These are phyloP conservation scores for Hemiscyllium ocellatum DNA, from an alignment of 2,113 vertebrate species.

Conservation along the genomic window DNA sequence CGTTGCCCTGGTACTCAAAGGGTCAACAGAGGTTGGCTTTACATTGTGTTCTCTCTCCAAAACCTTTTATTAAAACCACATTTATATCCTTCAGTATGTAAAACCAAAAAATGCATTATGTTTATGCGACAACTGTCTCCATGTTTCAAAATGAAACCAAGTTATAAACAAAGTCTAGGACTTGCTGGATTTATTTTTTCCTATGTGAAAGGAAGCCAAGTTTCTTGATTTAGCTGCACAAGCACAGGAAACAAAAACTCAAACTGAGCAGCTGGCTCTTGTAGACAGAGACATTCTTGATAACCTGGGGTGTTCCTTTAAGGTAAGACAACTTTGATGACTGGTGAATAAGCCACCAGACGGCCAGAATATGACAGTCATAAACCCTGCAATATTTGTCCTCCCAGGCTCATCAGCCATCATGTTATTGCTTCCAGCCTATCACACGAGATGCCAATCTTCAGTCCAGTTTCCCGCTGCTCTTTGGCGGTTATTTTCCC, in stretches of 20 bases:
- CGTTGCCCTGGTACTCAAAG: not conserved
- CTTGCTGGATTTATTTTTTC: constrained; percentile 14
- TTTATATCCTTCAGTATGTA: not conserved
- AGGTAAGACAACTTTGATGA: constrained; percentile 41
- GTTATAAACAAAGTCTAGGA: constrained; percentile 14
- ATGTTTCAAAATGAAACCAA: constrained; percentile 20
- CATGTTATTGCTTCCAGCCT: constrained; percentile 38
- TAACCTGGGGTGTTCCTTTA: constrained; percentile 28
- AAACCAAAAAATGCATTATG: constrained; percentile 4
- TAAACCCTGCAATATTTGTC: constrained; percentile 35
- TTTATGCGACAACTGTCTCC: not conserved
- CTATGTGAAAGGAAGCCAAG: not conserved
- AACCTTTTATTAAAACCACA: constrained; percentile 25
- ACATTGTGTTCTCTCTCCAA: not conserved
- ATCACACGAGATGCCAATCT: constrained; percentile 44
- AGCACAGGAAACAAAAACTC: not conserved
- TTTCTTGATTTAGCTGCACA: not conserved
- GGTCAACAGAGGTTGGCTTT: constrained; percentile 17
- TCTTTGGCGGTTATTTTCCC: constrained; percentile 44
- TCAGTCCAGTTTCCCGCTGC: constrained; percentile 36
- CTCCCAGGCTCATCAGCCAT: constrained; percentile 48
- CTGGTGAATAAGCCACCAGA: constrained; percentile 47
- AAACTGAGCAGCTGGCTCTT: not conserved
- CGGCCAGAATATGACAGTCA: constrained; percentile 45
- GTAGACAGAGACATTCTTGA: not conserved